Evolutionary conservation across 1,140 invertebrate genomes (phyloP).

Genomic region (Sitophilus oryzae): DNA sequence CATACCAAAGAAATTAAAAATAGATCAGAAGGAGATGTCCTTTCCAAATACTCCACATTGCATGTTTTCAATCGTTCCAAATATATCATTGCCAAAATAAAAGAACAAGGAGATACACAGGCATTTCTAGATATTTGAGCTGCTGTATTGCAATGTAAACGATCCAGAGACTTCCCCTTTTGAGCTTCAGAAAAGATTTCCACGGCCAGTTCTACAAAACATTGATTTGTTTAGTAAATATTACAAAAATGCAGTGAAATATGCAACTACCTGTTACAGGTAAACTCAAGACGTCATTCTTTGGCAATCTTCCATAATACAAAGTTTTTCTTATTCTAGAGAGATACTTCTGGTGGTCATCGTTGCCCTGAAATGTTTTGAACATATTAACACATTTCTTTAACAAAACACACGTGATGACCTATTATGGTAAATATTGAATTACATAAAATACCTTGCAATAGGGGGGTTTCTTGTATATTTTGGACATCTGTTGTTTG

Average conservation of each 20-base stretch:
- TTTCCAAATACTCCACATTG: conserved; percentile 76
- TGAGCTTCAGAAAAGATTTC: conserved; percentile 71
- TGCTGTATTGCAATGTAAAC: conserved; percentile 72
- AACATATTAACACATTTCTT: conserved; percentile 15
- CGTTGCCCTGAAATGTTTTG: conserved; percentile 58
- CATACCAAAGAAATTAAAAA: conserved; percentile 88
- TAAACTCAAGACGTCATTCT: conserved; percentile 65
- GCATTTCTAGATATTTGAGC: conserved; percentile 70
- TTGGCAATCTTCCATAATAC: conserved; percentile 74
- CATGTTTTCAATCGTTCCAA: conserved; percentile 73
- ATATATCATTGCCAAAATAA: conserved; percentile 80
- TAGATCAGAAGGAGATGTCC: conserved; percentile 78
- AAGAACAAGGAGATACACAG: conserved; percentile 78
- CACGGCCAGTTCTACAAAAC: conserved; percentile 67
- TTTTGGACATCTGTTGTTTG: conserved; percentile 29
- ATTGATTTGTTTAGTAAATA: not conserved
- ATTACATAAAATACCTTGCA: conserved; percentile 25
- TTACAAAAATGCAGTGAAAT: not conserved
- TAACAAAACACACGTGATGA: not conserved
- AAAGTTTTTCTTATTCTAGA: conserved; percentile 75
- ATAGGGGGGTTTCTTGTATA: conserved; percentile 30
- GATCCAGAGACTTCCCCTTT: conserved; percentile 64
- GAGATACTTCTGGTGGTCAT: conserved; percentile 66
- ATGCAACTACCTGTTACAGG: conserved; percentile 66
- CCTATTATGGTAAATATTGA: not conserved